Evolutionary conservation across 2,113 vertebrate species (phyloP), one percentile per base, ranked within the genome.

Genomic region (Neoarius graeffei): DNA sequence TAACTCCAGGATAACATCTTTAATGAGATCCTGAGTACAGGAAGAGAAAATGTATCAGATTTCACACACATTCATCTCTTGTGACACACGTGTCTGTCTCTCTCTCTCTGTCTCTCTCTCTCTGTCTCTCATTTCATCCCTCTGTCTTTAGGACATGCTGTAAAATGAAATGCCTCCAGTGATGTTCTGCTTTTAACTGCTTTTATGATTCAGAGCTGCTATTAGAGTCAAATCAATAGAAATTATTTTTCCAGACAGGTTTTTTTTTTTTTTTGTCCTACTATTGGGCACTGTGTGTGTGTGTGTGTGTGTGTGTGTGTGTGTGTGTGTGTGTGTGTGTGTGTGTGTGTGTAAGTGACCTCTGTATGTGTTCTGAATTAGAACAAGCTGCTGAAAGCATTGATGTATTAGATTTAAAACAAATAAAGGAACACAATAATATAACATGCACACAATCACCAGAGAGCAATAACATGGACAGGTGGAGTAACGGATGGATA

Each of bases 141-240:
- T 64, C 11, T 83, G 60, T 83, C 62, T 67, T 9, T 83, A 48
- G 54, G 27, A 64, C 17, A 66, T 5, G 6, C 23, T 66, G 60
- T 83, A 48, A 62, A 62, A 77, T 77, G 11, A 85, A 83, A 83
- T 48, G 57, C 64, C 74, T 81, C 60, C 0, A 57, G 73, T 59
- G 57, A 67, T 67, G 81, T 35, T 66, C 66, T 62, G 27, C 88
- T 66, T 82, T 87, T 71, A 76, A 74, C 66, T 71, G 23, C 88
- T 57, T 52, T 87, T 71, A 67, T 82, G 69, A 54, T 85, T 74
- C 82, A 91, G 84, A 19, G 86, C 86, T 62, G 81, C 88, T 73
- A 83, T 89, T 84, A 89, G 23, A 59, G 19, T 76, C 81, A 69
- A 66, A 91, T 91, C 90, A 89, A 89, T 91, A 86, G 1, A 42